These are phyloP conservation scores for Xiphophorus maculatus DNA, from an alignment of 2,113 vertebrate genomes.

Conservation along the genomic window DNA sequence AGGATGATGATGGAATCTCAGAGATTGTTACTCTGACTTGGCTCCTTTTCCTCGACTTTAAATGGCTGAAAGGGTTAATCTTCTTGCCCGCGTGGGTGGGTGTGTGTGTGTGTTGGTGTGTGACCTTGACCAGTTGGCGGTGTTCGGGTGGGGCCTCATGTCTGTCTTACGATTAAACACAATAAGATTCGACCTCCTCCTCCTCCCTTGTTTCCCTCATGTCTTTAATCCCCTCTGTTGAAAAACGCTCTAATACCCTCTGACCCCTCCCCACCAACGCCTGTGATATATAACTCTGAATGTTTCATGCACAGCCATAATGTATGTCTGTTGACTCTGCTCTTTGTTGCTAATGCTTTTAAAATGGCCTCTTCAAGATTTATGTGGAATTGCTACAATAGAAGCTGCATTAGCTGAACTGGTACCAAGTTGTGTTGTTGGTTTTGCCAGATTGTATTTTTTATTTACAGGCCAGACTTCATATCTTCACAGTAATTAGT, in stretches of 20 bases:
- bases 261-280: background rate
- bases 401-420: background rate
- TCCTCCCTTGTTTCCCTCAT: slow-evolving; percentile 5
- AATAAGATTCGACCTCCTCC: slow-evolving; percentile 41
- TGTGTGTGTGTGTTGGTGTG: slow-evolving; percentile 15
- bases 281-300: background rate
- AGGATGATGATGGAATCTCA: background rate
- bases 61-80: slow-evolving; percentile 47
- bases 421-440: background rate
- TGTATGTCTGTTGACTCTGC: background rate
- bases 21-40: background rate
- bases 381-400: background rate
- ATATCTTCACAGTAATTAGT: too few species aligned
- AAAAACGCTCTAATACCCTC: slow-evolving; percentile 24
- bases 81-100: background rate
- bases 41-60: slow-evolving; percentile 16
- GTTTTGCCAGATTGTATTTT: background rate
- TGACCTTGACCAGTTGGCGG: slow-evolving; percentile 29
- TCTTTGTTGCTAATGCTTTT: background rate
- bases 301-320: background rate
- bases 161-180: slow-evolving; percentile 48
- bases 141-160: slow-evolving; percentile 1
- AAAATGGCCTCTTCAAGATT: background rate
- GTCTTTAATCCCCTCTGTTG: slow-evolving; percentile 31
- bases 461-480: too few species aligned